Conservation (phyloP, 2,113 vertebrate genomes). For the Stegostoma tigrinum region DNA sequence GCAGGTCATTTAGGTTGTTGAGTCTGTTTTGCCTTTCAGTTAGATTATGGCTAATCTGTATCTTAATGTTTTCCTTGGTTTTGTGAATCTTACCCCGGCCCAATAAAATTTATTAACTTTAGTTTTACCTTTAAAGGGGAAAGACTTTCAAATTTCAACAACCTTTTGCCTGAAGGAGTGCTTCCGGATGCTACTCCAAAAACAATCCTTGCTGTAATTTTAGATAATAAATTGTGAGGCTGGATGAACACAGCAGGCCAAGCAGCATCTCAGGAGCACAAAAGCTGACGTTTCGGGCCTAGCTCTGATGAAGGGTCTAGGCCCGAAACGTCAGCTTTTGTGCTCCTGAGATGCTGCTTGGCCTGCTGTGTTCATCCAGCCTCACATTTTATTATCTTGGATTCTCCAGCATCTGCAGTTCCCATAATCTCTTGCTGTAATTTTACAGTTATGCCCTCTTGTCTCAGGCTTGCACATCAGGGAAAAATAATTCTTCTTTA, state of each 20-base stretch:
- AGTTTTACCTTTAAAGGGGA: not conserved
- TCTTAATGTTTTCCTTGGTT: not conserved
- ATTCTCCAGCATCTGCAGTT: too few species aligned
- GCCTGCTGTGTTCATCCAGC: too few species aligned
- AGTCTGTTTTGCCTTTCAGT: not conserved
- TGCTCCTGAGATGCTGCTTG: too few species aligned
- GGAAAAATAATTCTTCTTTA: not conserved
- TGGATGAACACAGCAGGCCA: too few species aligned
- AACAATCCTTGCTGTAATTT: not conserved
- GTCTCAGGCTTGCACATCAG: not conserved
- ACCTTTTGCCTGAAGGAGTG: not conserved
- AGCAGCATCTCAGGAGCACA: too few species aligned
- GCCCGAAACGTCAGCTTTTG: too few species aligned
- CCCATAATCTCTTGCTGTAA: not conserved
- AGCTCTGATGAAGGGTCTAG: too few species aligned
- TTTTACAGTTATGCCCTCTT: not conserved
- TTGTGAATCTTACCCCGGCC: too few species aligned
- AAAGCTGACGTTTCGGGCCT: too few species aligned
- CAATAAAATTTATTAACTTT: not conserved
- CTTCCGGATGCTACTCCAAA: not conserved
- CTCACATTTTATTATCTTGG: too few species aligned
- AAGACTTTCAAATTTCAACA: not conserved
- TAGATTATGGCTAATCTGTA: not conserved
- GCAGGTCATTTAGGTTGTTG: not conserved
- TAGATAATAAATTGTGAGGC: too few species aligned